Evolutionary conservation across 2,888 invertebrate species (phyloP).

Genomic region (Mantis religiosa): DNA sequence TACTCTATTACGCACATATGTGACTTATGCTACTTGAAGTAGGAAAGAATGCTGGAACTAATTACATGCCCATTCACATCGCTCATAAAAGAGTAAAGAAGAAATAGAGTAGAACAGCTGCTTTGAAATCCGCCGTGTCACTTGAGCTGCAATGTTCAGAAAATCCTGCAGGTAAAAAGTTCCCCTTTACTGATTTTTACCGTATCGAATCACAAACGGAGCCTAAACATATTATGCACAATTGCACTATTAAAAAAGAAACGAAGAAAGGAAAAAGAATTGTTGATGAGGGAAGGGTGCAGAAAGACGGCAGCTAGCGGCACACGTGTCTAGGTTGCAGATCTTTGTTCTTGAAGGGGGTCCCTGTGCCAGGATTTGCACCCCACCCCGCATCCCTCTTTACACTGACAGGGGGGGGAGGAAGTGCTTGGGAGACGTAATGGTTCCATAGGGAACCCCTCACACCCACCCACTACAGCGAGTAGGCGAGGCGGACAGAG

Average conservation of each 20-base stretch:
- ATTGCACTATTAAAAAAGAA: neutral
- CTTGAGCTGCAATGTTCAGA: neutral
- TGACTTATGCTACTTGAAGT: neutral
- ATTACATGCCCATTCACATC: neutral
- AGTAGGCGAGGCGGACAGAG: neutral
- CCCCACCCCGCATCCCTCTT: neutral
- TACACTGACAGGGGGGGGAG: neutral
- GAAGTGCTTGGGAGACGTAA: slow-evolving; percentile 9
- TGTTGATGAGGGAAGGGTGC: neutral
- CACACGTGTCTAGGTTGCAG: neutral
- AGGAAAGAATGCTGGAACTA: neutral
- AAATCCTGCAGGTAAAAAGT: neutral
- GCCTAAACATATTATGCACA: neutral
- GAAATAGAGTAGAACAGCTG: neutral
- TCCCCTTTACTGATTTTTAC: neutral
- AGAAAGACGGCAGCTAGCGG: neutral
- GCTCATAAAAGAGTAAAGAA: neutral
- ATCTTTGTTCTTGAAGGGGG: neutral
- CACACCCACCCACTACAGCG: neutral
- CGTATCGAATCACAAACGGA: neutral
- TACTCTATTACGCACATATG: neutral
- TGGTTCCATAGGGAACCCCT: neutral
- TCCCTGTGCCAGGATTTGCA: neutral
- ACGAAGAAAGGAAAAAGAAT: neutral
- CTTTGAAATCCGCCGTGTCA: neutral